Evolutionary conservation across 2,113 vertebrate genomes (phyloP), one percentile per base, ranked within the genome.

Genomic region (Oenanthe oenanthe): DNA sequence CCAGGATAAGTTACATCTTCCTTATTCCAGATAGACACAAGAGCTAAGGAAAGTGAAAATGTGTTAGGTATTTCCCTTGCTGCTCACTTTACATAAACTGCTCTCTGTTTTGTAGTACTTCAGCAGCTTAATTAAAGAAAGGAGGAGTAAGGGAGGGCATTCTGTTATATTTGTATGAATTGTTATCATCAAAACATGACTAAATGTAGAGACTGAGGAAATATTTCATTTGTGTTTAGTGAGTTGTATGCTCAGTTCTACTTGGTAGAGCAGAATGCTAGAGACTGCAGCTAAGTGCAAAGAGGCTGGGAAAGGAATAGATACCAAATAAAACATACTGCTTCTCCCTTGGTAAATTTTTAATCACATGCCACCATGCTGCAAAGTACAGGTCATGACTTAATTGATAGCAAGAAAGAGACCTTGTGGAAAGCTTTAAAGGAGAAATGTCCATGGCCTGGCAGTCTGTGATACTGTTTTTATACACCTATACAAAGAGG

Each of bases 1-100:
- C 96, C 62, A 98, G 94, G 36, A 85, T 83, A 87, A 98, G 96
- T 94, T 98, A 97, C 60, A 98, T 95, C 82, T 98, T 98, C 91
- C 98, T 97, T 78, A 98, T 79, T 80, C 96, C 98, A 47, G 95
- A 96, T 15, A 50, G 94, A 61, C 93, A 91, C 86, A 98, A 86
- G 28, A 99, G 97, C 98, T 98, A 82, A 86, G 56, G 18, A 71
- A 66, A 63, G 45, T 79, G 45, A 93, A 95, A 94, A 92, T 0
- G 2, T 56, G 18, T 74, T 87, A 79, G 43, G 14, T 62, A 54
- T 85, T 75, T 90, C 58, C 42, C 38, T 65, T 76, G 32, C 13
- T 54, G 34, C 65, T 78, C 72, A 15, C 34, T 63, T 85, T 36
- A 56, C 43, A 68, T 43, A 42, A 24, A 36, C 48, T 4, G 1